Conservation (phyloP, 2,797 vertebrate genomes). For the Danio jaintianensis region DNA sequence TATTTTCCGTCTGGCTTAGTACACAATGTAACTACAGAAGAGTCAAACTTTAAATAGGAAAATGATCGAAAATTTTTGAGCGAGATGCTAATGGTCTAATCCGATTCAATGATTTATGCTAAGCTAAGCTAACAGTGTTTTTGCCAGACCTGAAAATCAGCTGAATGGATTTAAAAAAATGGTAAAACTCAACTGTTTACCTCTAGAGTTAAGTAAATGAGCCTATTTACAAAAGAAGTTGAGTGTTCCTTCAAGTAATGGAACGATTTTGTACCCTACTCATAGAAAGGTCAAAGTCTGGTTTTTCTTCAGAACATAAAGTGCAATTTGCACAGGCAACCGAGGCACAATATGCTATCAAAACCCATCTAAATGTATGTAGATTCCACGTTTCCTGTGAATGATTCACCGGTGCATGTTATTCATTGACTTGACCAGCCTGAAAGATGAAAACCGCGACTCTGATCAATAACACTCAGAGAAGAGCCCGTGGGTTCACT, state of each 20-base stretch:
- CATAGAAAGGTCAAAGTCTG: neutral
- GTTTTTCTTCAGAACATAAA: neutral
- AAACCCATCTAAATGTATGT: neutral
- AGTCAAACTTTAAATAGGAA: no score
- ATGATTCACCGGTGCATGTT: neutral
- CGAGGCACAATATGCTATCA: neutral
- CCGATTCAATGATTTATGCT: no score
- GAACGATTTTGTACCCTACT: neutral
- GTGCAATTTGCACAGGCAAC: neutral
- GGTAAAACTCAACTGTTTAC: no score
- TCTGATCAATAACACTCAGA: constrained; percentile 45
- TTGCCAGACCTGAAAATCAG: no score
- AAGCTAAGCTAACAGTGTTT: no score
- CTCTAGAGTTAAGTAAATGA: no score
- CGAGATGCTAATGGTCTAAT: no score
- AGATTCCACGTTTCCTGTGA: neutral
- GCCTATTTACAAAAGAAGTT: no score
- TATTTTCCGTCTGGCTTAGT: no score
- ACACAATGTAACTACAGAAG: no score
- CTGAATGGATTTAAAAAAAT: no score
- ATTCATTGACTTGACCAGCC: neutral
- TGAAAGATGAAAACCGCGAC: neutral
- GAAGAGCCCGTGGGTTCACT: constrained; percentile 64
- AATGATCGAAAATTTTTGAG: no score
- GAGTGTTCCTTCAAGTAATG: neutral